Evolutionary conservation across 2,797 vertebrate genomes (phyloP).

Genomic region (Babyrousa celebensis): DNA sequence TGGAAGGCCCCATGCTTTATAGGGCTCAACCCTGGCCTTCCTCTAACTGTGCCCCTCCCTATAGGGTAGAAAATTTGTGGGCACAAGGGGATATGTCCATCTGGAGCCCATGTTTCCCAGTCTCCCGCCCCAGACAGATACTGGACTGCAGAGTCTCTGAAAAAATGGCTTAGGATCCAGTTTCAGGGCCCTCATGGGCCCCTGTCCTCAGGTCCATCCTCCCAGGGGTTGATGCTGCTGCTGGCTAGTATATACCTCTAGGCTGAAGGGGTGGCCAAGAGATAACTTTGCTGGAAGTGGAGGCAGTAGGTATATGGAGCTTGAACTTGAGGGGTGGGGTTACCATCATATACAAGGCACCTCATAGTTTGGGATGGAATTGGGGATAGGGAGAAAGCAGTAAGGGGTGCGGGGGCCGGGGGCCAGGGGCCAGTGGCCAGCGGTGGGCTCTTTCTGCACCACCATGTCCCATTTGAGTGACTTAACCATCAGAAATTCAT

Average conservation of each 20-base stretch:
- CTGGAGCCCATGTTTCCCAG: background rate
- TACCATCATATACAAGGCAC: background rate
- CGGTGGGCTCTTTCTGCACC: background rate
- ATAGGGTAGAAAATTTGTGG: background rate
- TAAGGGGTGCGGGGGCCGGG: background rate
- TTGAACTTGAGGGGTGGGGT: background rate
- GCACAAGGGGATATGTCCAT: background rate
- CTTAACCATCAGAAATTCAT: conserved; percentile 45
- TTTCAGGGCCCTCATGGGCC: background rate
- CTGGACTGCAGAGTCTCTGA: background rate
- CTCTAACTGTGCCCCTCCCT: background rate
- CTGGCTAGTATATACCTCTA: background rate
- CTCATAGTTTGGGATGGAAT: background rate
- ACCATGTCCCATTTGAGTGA: conserved; percentile 20
- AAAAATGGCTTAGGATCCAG: background rate
- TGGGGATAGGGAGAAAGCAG: background rate
- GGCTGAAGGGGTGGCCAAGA: background rate
- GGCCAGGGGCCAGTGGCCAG: background rate
- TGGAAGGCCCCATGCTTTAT: background rate
- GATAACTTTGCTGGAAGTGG: background rate
- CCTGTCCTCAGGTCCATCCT: background rate
- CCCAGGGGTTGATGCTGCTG: background rate
- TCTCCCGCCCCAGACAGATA: background rate
- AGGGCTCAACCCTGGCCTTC: background rate
- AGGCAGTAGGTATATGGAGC: background rate